These are phyloP conservation scores for Smittia aterrima DNA, from an alignment of 2,888 invertebrate species.

Conservation along the genomic window DNA sequence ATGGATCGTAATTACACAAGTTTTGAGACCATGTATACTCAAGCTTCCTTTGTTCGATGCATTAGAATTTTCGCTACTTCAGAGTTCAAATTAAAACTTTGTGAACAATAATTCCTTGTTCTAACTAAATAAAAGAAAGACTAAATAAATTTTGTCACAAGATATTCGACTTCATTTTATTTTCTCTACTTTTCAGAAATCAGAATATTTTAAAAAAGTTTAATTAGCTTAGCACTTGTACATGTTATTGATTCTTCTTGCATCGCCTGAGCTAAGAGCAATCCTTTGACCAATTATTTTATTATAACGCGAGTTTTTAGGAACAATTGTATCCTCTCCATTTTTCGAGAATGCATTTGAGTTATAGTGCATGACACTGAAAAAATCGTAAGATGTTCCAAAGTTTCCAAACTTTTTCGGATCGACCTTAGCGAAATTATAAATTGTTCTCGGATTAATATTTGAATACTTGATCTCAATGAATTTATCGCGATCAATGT, in stretches of 20 bases:
- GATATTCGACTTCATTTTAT: no score
- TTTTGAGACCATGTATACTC: no score
- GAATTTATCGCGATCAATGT: constrained; percentile 13
- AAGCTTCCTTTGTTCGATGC: no score
- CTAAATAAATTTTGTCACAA: no score
- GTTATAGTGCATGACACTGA: constrained; percentile 23
- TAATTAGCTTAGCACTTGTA: constrained; percentile 1
- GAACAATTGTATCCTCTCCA: not conserved
- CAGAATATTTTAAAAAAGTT: not conserved
- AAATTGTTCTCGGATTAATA: not conserved
- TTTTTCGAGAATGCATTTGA: not conserved
- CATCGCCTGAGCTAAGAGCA: constrained; percentile 7
- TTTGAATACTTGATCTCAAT: not conserved
- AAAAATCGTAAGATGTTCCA: constrained; percentile 18
- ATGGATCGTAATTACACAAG: no score
- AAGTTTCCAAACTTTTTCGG: constrained; percentile 13
- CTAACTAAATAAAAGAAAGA: no score
- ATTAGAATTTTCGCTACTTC: no score
- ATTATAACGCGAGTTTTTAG: not conserved
- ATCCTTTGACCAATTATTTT: constrained; percentile 22
- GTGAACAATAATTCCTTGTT: no score
- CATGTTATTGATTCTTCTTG: constrained; percentile 23
- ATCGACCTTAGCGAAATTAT: not conserved
- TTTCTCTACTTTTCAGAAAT: no score
- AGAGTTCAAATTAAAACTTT: no score